Conservation (phyloP, 2,888 invertebrate species). For the Cantharis rufa region DNA sequence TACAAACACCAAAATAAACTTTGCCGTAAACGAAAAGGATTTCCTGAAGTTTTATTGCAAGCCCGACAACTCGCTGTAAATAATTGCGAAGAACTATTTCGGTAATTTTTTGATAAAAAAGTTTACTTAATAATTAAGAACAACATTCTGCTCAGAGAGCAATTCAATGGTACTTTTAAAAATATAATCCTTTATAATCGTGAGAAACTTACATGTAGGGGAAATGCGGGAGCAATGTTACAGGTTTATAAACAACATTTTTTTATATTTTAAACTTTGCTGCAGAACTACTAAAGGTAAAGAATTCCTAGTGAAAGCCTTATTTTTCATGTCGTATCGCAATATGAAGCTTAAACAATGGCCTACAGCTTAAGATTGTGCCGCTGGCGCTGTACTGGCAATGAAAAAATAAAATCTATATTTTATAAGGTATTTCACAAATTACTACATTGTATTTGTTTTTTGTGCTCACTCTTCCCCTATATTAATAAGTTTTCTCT, state of each 20-base stretch:
- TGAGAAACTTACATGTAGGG: background rate
- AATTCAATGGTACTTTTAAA: background rate
- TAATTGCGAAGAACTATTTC: conserved; percentile 68
- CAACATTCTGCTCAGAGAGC: background rate
- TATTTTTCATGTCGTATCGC: too few relatives aligned
- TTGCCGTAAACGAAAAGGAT: conserved; percentile 64
- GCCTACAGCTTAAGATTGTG: too few relatives aligned
- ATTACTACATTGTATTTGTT: too few relatives aligned
- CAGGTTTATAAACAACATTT: background rate
- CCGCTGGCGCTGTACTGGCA: too few relatives aligned
- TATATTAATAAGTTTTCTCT: too few relatives aligned
- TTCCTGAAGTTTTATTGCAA: conserved; percentile 53
- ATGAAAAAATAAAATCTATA: too few relatives aligned
- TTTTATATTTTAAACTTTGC: background rate
- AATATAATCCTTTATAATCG: background rate
- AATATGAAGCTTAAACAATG: too few relatives aligned
- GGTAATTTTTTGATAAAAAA: conserved; percentile 50
- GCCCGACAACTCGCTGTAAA: conserved; percentile 64
- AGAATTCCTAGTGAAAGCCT: too few relatives aligned
- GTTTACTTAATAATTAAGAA: background rate
- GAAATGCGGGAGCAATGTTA: background rate
- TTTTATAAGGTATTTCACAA: too few relatives aligned
- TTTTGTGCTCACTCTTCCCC: too few relatives aligned
- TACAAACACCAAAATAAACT: conserved; percentile 66
- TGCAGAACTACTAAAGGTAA: too few relatives aligned